Evolutionary conservation across 2,113 vertebrate species (phyloP), one percentile per base, ranked within the genome.

Genomic region (Nesoenas mayeri): DNA sequence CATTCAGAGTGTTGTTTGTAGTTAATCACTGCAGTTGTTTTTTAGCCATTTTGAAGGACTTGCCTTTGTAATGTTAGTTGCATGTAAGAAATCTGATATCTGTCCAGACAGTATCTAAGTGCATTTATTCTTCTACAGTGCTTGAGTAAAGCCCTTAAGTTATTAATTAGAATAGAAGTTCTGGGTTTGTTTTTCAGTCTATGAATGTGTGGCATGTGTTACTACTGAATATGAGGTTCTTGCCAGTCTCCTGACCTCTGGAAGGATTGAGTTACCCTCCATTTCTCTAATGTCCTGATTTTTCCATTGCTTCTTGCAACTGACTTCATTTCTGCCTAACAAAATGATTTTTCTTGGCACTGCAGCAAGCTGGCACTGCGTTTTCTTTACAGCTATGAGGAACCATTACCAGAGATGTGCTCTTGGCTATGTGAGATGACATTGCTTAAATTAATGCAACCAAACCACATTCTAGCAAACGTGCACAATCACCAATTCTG

Each of bases 171-270:
- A 83, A 70, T 6, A 79, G 79, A 79, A 96, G 62, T 94, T 88
- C 62, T 84, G 92, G 72, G 77, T 57, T 96, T 96, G 94, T 94
- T 96, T 96, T 89, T 57, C 83, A 79, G 86, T 89, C 95, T 93
- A 24, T 87, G 91, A 91, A 93, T 90, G 88, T 54, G 85, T 91
- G 95, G 83, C 81, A 82, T 94, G 96, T 87, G 57, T 95, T 85
- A 86, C 85, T 92, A 74, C 75, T 15, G 40, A 66, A 19, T 71
- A 48, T 69, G 93, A 88, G 77, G 88, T 75, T 96, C 88, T 90
- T 54, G 91, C 79, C 92, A 94, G 88, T 88, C 88, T 88, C 88
- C 17, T 89, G 86, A 94, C 93, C 88, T 75, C 91, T 65, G 70
- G 19, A 91, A 81, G 83, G 82, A 78, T 79, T 90, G 65, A 62